Base-by-base conservation (phyloP, 2,797 vertebrate species). In the Tolypeutes matacus region DNA sequence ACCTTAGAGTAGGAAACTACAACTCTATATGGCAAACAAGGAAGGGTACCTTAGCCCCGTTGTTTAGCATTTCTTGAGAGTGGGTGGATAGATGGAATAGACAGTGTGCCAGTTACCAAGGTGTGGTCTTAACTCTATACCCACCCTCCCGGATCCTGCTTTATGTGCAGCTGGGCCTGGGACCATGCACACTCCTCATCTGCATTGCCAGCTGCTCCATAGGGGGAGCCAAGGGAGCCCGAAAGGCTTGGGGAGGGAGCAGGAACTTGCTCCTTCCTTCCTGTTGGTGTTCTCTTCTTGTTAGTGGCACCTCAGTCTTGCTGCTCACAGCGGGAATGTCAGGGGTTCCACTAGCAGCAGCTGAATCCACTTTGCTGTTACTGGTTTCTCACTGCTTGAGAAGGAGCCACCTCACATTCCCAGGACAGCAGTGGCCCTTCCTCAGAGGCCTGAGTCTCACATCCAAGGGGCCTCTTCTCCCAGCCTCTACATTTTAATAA, bases 181-280 rank as follows among this genome's bases (percentile, higher is more conserved):
- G 18, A 86, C 9, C 5, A 8, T 14, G 13, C 51, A 42, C 34
- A 58, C 14, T 5, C 39, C 9, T 20, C 25, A 86, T 81, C 20
- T n/a, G 34, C 25, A 58, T 64, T 18, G 36, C 39, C 21, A 46
- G 46, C 5, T 4, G 17, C 56, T 75, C 34, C 39, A 62, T 29
- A 1, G 67, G 1, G 7, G 29, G 39, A 11, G 8, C 49, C 5
- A 7, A 81, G 23, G 69, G 60, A 65, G 62, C 13, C 10, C 5
- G 6, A 13, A 51, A 51, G n/a, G 2, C 67, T 73, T 1, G 0
- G 13, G 8, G 46, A 56, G 13, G 4, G 2, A 29, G 12, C 27
- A 21, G 3, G 39, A 46, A 7, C 39, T 51, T 34, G 36, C 15
- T 65, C 27, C 60, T 56, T 53, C 39, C 27, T 73, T 62, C 29